These are phyloP conservation scores for Conistra vaccinii DNA, from an alignment of 2,888 invertebrate species.

Conservation along the genomic window DNA sequence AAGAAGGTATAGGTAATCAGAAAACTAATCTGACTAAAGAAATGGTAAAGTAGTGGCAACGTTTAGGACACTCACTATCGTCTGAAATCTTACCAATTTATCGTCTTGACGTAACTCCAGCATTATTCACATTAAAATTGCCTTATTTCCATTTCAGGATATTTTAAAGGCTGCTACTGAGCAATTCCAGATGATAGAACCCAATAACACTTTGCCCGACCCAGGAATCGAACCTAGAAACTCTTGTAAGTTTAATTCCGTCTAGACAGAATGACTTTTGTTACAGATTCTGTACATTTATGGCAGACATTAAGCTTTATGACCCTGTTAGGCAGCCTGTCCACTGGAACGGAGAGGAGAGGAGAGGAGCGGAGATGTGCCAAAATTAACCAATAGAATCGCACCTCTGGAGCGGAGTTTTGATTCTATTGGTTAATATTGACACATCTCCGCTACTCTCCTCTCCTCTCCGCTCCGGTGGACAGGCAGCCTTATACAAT, in stretches of 20 bases:
- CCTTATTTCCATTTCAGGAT: constrained; percentile 35
- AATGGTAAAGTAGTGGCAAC: neutral
- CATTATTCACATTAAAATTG: constrained; percentile 26
- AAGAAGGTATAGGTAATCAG: neutral
- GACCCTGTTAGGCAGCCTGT: too few species aligned
- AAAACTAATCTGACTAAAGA: constrained; percentile 13
- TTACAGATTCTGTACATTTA: constrained; percentile 11
- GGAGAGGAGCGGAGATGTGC: too few species aligned
- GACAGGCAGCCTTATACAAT: too few species aligned
- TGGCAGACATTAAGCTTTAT: constrained; percentile 23
- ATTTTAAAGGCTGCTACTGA: constrained; percentile 13
- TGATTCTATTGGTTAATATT: too few species aligned
- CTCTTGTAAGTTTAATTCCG: constrained; percentile 16
- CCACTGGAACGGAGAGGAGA: too few species aligned
- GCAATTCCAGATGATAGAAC: too few species aligned
- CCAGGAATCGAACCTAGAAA: too few species aligned
- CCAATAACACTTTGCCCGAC: too few species aligned
- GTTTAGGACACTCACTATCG: constrained; percentile 2
- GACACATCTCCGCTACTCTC: too few species aligned
- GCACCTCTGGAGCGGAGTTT: too few species aligned
- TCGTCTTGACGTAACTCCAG: neutral
- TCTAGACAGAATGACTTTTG: constrained; percentile 29
- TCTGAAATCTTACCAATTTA: constrained; percentile 38
- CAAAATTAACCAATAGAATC: too few species aligned
- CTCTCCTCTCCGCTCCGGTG: too few species aligned